Evolutionary conservation across 2,888 invertebrate species (phyloP).

Genomic region (Netelia fuscicornis): DNA sequence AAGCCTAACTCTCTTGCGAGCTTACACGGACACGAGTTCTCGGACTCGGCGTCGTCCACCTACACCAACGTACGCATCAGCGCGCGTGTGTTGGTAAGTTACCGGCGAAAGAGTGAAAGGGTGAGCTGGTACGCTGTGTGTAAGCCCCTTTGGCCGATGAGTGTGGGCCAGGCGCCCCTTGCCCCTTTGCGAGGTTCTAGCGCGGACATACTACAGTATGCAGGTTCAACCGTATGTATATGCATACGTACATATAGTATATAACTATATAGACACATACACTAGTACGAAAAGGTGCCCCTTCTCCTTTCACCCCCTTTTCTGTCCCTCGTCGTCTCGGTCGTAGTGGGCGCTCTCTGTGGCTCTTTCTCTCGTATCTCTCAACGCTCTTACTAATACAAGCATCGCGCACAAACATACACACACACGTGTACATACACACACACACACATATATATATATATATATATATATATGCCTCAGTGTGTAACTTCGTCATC

Average conservation of each 20-base stretch:
- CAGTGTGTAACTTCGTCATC: slow-evolving; percentile 60
- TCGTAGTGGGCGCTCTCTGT: slow-evolving; percentile 50
- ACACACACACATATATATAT: background rate
- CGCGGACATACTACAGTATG: slow-evolving; percentile 39
- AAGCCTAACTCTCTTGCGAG: slow-evolving; percentile 47
- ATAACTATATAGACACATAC: background rate
- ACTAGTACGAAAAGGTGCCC: slow-evolving; percentile 20
- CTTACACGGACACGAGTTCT: background rate
- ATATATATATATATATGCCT: slow-evolving; percentile 1
- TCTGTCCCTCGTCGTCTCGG: slow-evolving; percentile 52
- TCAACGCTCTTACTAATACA: slow-evolving; percentile 25
- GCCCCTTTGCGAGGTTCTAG: slow-evolving; percentile 64
- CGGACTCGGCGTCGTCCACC: background rate
- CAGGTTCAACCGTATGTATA: slow-evolving; percentile 19
- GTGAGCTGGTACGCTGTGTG: slow-evolving; percentile 65
- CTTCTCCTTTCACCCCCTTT: slow-evolving; percentile 19
- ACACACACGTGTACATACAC: background rate
- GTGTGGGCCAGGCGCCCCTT: slow-evolving; percentile 78
- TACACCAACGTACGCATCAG: background rate
- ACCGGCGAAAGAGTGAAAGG: slow-evolving; percentile 6
- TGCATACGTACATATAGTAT: no score
- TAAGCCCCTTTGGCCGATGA: slow-evolving; percentile 81
- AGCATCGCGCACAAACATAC: background rate
- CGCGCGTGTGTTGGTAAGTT: slow-evolving; percentile 48
- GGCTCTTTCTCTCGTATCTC: slow-evolving; percentile 45